Conservation (phyloP, 2,888 invertebrate genomes). For the Noctua fimbriata region DNA sequence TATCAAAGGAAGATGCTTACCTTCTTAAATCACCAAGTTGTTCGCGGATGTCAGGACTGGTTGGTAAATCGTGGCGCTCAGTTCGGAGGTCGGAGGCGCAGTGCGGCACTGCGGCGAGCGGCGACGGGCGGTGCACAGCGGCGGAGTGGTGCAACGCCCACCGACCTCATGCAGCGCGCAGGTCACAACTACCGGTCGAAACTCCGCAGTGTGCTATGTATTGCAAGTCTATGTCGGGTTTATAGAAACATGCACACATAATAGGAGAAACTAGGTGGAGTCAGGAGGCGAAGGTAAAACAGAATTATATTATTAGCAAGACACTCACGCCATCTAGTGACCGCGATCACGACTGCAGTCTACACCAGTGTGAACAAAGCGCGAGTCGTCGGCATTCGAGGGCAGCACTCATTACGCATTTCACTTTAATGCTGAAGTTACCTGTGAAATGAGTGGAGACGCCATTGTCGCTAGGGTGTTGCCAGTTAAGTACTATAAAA, state of each 20-base stretch:
- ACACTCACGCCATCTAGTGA: not conserved
- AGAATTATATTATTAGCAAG: not conserved
- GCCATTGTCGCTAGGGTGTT: not conserved
- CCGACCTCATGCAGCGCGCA: slow-evolving; percentile 31
- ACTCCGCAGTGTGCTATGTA: slow-evolving; percentile 28
- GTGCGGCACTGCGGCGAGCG: slow-evolving; percentile 11
- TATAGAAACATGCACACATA: not conserved
- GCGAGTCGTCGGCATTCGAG: not conserved
- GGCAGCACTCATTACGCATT: not conserved
- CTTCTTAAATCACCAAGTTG: slow-evolving; percentile 9
- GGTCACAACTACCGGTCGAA: slow-evolving; percentile 9
- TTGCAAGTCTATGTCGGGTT: not conserved
- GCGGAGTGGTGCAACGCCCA: slow-evolving; percentile 24
- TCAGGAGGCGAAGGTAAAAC: not conserved
- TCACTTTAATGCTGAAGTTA: not conserved
- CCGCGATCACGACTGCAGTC: not conserved
- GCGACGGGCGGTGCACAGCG: not conserved
- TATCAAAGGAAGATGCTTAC: slow-evolving; percentile 9
- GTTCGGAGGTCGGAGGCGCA: slow-evolving; percentile 18
- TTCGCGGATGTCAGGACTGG: not conserved
- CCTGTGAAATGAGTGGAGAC: not conserved
- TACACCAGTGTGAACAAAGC: not conserved
- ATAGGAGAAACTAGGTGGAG: not conserved
- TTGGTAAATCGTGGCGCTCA: slow-evolving; percentile 6
- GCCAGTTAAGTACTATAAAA: not conserved